Evolutionary conservation across 2,888 invertebrate genomes (phyloP).

Genomic region (Macrophya alboannulata): DNA sequence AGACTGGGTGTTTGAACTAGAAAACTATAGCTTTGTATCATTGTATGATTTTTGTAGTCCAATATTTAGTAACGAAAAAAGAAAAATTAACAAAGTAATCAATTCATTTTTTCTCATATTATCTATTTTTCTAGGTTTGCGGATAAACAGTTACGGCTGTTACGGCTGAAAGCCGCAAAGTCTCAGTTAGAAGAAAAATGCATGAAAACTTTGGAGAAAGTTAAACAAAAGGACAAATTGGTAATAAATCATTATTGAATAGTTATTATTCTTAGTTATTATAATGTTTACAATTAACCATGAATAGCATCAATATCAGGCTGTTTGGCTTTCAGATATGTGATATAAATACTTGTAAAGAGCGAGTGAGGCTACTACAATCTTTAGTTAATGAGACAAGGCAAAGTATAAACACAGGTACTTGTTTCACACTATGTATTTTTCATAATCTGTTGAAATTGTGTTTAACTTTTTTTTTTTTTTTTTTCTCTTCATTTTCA

Average conservation of each 20-base stretch:
- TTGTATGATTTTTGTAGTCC: neutral
- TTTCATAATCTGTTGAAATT: neutral
- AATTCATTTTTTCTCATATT: neutral
- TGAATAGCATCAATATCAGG: slow-evolving; percentile 32
- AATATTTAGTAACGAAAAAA: neutral
- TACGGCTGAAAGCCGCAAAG: slow-evolving; percentile 83
- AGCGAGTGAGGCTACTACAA: slow-evolving; percentile 82
- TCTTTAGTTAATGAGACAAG: slow-evolving; percentile 83
- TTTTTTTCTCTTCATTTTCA: slow-evolving; percentile 42
- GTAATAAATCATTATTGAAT: slow-evolving; percentile 63
- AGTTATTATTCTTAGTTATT: slow-evolving; percentile 45
- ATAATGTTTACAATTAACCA: slow-evolving; percentile 13
- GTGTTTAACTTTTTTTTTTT: slow-evolving; percentile 16
- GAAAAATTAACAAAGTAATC: neutral
- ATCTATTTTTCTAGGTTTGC: slow-evolving; percentile 81
- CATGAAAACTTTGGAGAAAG: slow-evolving; percentile 80
- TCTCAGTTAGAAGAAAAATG: slow-evolving; percentile 83
- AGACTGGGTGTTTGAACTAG: neutral
- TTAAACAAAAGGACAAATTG: slow-evolving; percentile 78
- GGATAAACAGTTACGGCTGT: slow-evolving; percentile 84
- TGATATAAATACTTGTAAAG: slow-evolving; percentile 84
- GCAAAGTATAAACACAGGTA: slow-evolving; percentile 78
- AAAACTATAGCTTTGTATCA: neutral
- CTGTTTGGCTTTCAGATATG: slow-evolving; percentile 79
- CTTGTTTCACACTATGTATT: slow-evolving; percentile 21